Evolutionary conservation across 2,797 vertebrate genomes (phyloP), one percentile per base, ranked within the genome.

Genomic region (Galaxias olidus): DNA sequence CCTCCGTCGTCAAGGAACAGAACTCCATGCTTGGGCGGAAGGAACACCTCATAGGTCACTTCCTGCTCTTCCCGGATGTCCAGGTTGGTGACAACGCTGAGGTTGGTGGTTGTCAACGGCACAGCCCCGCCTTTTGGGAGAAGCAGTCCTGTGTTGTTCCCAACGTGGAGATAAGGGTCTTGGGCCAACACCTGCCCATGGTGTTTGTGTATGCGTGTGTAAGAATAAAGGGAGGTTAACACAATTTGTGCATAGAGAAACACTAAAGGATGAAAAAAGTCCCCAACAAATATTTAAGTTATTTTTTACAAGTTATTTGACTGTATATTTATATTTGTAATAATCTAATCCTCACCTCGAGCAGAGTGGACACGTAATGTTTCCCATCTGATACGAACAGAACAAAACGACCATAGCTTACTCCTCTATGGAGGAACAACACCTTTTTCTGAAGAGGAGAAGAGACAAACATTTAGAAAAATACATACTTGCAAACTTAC

Each of bases 381-480:
- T 95, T 93, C 4, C 94, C 94, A 71, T 98, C 96, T 0, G 94
- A 93, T 42, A 97, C 88, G 1, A 98, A 95, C 48, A 98, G 85
- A 49, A 98, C 92, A 68, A 98, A 96, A 58, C 85, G 88, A 0
- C 94, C 94, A 30, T 80, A 94, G 81, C 93, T 93, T 42, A 87
- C 90, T 4, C 96, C 94, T 11, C 0, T 81, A 77, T 97, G 94
- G 64, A 92, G 63, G 75, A 95, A 98, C 13, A 98, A 83, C 47
- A 98, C 91, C 12, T 71, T 89, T n/a, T 92, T 93, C 83, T 90
- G 54, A 58, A 43, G 60, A 47, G 45, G 13, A 9, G 45, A 75
- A 2, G 69, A 13, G 66, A 65, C 46, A 58, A 1, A 65, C n/a
- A 0, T 47, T 47, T 8, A 47, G 13, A 47, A 47, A 10, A 47